phyloP scores from a whole-genome alignment of 1,140 invertebrate genomes.

The Plodia interpunctella region DNA sequence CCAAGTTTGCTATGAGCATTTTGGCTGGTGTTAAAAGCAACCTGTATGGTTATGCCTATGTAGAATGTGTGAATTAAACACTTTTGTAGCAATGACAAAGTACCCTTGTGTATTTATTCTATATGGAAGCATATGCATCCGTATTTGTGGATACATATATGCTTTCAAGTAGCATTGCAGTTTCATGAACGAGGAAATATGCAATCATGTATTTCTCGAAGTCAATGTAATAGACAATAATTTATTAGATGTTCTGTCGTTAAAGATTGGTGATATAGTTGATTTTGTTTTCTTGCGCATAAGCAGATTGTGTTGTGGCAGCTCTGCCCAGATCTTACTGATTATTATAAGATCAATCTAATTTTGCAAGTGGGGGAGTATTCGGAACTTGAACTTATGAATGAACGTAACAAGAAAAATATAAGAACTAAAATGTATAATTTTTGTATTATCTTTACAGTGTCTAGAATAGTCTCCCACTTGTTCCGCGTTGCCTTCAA shows the following conservation, averaged over 20 bases:
- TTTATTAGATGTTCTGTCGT: neutral
- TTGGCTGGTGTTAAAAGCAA: no score
- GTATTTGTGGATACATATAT: no score
- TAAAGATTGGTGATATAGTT: neutral
- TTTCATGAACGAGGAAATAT: neutral
- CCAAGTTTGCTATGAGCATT: no score
- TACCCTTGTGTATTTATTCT: no score
- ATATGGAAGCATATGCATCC: no score
- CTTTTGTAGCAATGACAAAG: no score
- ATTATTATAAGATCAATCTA: neutral
- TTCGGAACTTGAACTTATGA: neutral
- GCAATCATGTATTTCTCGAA: neutral
- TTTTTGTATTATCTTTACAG: neutral
- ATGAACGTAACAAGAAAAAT: no score
- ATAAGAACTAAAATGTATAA: neutral
- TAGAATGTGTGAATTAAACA: no score
- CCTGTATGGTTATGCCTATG: no score
- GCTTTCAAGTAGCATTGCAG: neutral
- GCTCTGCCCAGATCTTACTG: neutral
- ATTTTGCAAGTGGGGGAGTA: slow-evolving; percentile 1
- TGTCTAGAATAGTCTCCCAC: slow-evolving; percentile 10
- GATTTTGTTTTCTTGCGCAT: neutral
- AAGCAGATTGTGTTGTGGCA: neutral
- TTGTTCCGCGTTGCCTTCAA: slow-evolving; percentile 29
- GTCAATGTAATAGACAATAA: slow-evolving; percentile 3